phyloP scores from a whole-genome alignment of 2,113 vertebrate species.

The Mesocricetus auratus region DNA sequence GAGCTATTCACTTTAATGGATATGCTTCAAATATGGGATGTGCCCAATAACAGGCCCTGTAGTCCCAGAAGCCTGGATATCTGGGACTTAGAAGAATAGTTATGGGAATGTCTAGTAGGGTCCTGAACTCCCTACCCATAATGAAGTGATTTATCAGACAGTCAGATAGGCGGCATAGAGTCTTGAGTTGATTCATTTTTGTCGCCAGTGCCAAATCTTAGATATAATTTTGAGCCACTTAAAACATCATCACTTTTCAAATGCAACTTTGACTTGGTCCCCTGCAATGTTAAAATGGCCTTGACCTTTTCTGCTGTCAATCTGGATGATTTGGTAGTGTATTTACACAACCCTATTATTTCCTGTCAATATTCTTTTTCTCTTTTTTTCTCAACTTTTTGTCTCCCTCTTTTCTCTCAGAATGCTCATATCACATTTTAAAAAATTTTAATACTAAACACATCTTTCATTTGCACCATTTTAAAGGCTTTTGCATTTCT shows the following conservation, averaged over 20 bases:
- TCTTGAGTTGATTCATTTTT: slow-evolving; percentile 11
- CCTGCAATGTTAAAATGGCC: slow-evolving; percentile 51
- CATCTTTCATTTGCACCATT: slow-evolving; percentile 51
- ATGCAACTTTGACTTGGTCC: slow-evolving; percentile 44
- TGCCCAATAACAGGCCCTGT: not conserved
- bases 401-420: slow-evolving; percentile 26
- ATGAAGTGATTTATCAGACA: slow-evolving; percentile 5
- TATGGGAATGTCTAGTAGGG: not conserved
- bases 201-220: not conserved
- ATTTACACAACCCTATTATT: slow-evolving; percentile 66
- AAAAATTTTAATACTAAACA: slow-evolving; percentile 46
- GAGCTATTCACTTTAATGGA: not conserved
- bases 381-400: slow-evolving; percentile 15
- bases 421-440: not conserved
- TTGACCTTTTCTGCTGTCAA: slow-evolving; percentile 69
- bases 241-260: slow-evolving; percentile 57
- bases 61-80: not conserved
- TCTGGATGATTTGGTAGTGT: slow-evolving; percentile 29
- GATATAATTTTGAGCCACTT: slow-evolving; percentile 30
- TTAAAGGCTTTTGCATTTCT: slow-evolving; percentile 51
- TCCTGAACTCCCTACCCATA: not conserved
- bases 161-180: not conserved
- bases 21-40: not conserved
- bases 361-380: slow-evolving; percentile 20
- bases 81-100: not conserved